A percentile compares a stretch with the other conserved stretches of the same genome.
Conservation (phyloP, 2,888 invertebrate species). For the Xestoiulus laeticollis region DNA sequence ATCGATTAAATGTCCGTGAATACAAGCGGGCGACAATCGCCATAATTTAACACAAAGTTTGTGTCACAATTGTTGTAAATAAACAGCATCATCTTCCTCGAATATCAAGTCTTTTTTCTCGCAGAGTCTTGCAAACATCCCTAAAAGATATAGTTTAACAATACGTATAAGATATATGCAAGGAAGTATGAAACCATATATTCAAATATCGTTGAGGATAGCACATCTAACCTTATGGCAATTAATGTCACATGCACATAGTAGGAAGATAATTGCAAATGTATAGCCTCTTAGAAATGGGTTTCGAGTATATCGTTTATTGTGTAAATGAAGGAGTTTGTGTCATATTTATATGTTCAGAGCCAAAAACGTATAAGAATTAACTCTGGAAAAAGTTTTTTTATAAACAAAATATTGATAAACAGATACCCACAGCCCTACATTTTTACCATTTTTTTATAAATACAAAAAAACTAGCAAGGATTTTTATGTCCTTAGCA, state of each 20-base stretch:
- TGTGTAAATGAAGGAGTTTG: background rate
- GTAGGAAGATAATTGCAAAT: conserved; percentile 14
- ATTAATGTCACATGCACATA: background rate
- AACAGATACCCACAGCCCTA: no score
- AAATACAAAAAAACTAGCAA: no score
- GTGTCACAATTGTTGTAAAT: conserved; percentile 29
- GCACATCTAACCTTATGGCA: background rate
- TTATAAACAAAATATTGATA: no score
- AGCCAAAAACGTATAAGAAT: background rate
- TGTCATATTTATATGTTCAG: background rate
- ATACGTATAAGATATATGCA: background rate
- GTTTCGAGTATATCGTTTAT: background rate
- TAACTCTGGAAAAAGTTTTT: no score
- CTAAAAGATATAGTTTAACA: background rate
- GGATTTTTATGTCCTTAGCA: no score
- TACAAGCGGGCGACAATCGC: background rate
- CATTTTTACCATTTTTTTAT: no score
- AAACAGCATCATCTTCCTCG: background rate
- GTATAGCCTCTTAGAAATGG: background rate
- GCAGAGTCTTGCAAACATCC: background rate
- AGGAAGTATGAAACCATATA: background rate
- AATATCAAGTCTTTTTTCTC: background rate
- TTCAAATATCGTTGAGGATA: background rate
- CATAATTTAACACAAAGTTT: background rate
- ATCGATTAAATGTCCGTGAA: background rate